Evolutionary conservation across 1,140 invertebrate genomes (phyloP), one percentile per base, ranked within the genome.

Genomic region (Heliconius melpomene): DNA sequence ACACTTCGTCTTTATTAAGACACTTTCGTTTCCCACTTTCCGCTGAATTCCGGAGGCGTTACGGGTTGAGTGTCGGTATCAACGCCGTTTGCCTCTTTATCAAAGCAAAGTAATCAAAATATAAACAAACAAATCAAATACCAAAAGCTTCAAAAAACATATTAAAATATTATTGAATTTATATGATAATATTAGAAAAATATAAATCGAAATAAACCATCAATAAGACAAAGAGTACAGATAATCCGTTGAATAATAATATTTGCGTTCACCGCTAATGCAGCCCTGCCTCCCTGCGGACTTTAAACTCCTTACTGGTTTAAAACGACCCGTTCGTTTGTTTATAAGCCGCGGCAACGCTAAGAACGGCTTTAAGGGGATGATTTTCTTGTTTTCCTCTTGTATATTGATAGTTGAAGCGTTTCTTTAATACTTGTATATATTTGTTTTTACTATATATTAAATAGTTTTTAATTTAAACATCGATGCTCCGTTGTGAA

Each of bases 281-380:
- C 86, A 91, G 81, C 84, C 78, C 71, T 72, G 70, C 71, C 83
- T 92, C 90, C 91, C 92, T 57, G 85, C 82, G 91, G 91, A 90
- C 85, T 93, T 92, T 91, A 92, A 93, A 93, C 92, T 92, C 89
- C 92, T 93, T 93, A 91, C 75, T 79, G 89, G 79, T 89, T 93
- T 88, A 90, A 36, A 93, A 92, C 89, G 86, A 80, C 86, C 85
- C 79, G 77, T 81, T 81, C 81, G 83, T 84, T 86, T 86, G 79
- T 85, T 86, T 82, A 83, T 88, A 88, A 90, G 83, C 86, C 83
- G 77, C 74, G 82, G 79, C 76, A 82, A 87, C 52, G 38, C 38
- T 75, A 77, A 76, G 71, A 77, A 72, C 23, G 29, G 50, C 46
- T 29, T 72, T 72, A 72, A 72, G 71, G 71, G 71, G 29, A 72